phyloP scores from a whole-genome alignment of 2,888 invertebrate species.

The Proisotoma minuta region DNA sequence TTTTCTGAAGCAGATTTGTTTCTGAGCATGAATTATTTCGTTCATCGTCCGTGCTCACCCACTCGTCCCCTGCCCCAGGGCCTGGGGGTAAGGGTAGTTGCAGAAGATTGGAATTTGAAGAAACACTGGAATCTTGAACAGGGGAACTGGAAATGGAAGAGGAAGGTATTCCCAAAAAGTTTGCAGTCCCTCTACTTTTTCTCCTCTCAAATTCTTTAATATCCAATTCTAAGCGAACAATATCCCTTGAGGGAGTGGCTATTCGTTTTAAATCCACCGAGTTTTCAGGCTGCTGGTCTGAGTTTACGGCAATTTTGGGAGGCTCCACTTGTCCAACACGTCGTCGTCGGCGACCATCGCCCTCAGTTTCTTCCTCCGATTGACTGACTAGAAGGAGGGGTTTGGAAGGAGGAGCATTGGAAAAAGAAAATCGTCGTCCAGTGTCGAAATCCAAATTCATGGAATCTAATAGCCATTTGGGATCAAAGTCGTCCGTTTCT shows the following conservation, averaged over 20 bases:
- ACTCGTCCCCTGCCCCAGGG: not conserved
- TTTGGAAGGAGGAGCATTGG: not conserved
- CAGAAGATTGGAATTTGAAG: not conserved
- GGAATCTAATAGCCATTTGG: constrained; percentile 42
- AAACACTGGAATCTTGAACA: too few relatives aligned
- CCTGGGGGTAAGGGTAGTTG: too few relatives aligned
- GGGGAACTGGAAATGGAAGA: too few relatives aligned
- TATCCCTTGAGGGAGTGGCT: not conserved
- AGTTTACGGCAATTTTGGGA: not conserved
- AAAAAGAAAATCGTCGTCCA: constrained; percentile 29
- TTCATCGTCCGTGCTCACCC: not conserved
- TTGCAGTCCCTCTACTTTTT: constrained; percentile 19
- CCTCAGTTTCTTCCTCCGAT: constrained; percentile 2
- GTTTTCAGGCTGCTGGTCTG: not conserved
- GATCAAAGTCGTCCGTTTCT: constrained; percentile 45
- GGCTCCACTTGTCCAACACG: constrained; percentile 39
- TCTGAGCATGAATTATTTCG: not conserved
- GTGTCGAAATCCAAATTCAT: constrained; percentile 43
- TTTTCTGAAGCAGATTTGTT: too few relatives aligned
- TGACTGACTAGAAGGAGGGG: constrained; percentile 14
- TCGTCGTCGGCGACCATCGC: constrained; percentile 19
- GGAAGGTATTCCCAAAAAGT: not conserved
- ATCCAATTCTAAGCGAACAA: constrained; percentile 24
- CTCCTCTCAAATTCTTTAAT: constrained; percentile 31
- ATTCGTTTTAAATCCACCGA: not conserved